Conservation (phyloP, 2,113 vertebrate species). For the Dendropsophus ebraccatus region DNA sequence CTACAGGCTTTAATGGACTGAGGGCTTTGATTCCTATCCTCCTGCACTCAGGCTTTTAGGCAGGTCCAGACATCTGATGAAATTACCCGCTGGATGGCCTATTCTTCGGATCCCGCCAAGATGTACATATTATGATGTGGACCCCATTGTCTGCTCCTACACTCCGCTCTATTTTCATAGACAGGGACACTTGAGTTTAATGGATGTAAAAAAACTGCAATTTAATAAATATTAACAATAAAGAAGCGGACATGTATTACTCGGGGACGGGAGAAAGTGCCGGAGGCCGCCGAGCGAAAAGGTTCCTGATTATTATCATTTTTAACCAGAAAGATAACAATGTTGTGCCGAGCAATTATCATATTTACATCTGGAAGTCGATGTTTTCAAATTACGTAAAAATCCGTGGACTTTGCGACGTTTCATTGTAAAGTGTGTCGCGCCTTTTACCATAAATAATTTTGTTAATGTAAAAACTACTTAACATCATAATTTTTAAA, state of each 20-base stretch:
- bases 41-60: conserved; percentile 47
- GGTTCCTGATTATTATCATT: conserved; percentile 8
- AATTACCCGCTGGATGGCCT: conserved; percentile 35
- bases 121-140: conserved; percentile 26
- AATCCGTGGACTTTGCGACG: too few relatives aligned
- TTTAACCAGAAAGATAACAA: background rate
- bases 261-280: background rate
- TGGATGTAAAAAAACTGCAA: conserved; percentile 23
- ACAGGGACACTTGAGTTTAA: conserved; percentile 12
- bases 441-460: too few relatives aligned
- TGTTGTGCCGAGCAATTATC: background rate
- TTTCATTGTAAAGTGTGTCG: too few relatives aligned
- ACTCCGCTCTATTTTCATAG: background rate
- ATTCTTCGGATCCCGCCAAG: conserved; percentile 25
- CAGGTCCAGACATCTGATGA: conserved; percentile 50
- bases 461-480: too few relatives aligned
- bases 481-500: too few relatives aligned
- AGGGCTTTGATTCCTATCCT: conserved; percentile 36
- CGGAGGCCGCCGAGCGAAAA: background rate
- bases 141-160: background rate
- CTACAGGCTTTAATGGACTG: conserved; percentile 32
- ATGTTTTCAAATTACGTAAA: background rate
- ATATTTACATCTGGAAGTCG: background rate
- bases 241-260: background rate
- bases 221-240: conserved; percentile 46